Percentiles rank a stretch among this genome's conserved stretches.
These are phyloP conservation scores for Gibbula magus DNA, from an alignment of 2,888 invertebrate species.

Conservation along the genomic window DNA sequence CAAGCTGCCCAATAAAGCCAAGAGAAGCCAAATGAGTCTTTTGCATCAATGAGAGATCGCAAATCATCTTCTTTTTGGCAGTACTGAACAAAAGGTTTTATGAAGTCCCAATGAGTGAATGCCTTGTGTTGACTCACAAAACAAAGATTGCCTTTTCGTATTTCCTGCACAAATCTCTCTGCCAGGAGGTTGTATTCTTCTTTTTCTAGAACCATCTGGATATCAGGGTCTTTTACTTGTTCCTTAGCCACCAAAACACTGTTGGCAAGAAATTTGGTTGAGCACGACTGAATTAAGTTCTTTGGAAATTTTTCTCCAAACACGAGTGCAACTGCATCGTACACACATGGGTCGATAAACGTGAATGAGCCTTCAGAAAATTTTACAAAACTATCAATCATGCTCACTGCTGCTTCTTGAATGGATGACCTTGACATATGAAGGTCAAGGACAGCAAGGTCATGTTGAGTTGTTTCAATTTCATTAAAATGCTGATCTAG, in stretches of 20 bases:
- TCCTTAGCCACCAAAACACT: neutral
- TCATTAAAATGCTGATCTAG: neutral
- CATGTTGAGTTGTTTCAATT: too few species aligned
- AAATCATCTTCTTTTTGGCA: neutral
- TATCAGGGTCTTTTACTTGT: neutral
- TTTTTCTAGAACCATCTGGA: neutral
- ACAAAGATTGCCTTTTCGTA: neutral
- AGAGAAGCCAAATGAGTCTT: neutral
- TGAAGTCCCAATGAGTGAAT: neutral
- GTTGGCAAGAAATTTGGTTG: neutral
- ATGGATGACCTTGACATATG: neutral
- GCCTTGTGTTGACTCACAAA: neutral
- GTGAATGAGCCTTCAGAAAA: neutral
- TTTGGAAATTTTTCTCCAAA: neutral
- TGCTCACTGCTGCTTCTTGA: neutral
- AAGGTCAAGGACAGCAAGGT: neutral
- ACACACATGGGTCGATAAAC: neutral
- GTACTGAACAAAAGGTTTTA: neutral
- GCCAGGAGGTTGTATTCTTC: neutral
- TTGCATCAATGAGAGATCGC: neutral
- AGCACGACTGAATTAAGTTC: neutral
- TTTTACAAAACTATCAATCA: neutral
- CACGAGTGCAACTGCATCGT: neutral
- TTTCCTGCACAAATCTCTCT: neutral
- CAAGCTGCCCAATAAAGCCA: neutral